Conservation (phyloP, 2,888 invertebrate genomes). For the Acanthococcus lagerstroemiae region DNA sequence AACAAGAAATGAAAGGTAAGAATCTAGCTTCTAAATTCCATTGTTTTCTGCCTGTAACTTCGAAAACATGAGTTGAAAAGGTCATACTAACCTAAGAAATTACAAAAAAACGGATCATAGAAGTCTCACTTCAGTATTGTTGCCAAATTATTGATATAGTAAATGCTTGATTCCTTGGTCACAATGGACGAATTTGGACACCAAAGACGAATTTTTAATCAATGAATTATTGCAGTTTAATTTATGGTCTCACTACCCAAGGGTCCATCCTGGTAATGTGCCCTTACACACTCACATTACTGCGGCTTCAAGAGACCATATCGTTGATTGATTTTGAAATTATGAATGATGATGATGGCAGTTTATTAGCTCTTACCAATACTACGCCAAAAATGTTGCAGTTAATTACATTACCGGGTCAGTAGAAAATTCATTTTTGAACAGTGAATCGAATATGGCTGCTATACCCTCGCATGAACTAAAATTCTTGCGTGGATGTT, state of each 20-base stretch:
- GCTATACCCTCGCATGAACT: not conserved
- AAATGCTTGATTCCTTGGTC: no score
- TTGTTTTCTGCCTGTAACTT: no score
- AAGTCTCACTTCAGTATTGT: no score
- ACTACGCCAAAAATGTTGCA: slow-evolving; percentile 17
- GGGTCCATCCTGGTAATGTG: slow-evolving; percentile 37
- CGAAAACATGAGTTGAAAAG: no score
- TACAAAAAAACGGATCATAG: no score
- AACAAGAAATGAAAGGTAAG: not conserved
- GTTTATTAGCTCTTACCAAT: slow-evolving; percentile 30
- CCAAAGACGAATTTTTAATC: not conserved
- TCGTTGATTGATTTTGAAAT: slow-evolving; percentile 37
- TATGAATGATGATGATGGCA: slow-evolving; percentile 34
- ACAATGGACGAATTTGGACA: no score
- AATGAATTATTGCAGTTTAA: slow-evolving; percentile 29
- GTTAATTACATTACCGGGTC: slow-evolving; percentile 31
- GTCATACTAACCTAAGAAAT: no score
- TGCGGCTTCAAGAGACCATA: slow-evolving; percentile 34
- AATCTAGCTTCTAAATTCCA: no score
- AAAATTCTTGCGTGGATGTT: slow-evolving; percentile 6
- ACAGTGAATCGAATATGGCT: not conserved
- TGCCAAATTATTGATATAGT: no score
- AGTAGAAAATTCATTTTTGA: not conserved
- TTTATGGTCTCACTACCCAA: slow-evolving; percentile 36
- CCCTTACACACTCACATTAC: slow-evolving; percentile 35